Conservation (phyloP, 2,888 invertebrate species). For the Trichogramma evanescens region DNA sequence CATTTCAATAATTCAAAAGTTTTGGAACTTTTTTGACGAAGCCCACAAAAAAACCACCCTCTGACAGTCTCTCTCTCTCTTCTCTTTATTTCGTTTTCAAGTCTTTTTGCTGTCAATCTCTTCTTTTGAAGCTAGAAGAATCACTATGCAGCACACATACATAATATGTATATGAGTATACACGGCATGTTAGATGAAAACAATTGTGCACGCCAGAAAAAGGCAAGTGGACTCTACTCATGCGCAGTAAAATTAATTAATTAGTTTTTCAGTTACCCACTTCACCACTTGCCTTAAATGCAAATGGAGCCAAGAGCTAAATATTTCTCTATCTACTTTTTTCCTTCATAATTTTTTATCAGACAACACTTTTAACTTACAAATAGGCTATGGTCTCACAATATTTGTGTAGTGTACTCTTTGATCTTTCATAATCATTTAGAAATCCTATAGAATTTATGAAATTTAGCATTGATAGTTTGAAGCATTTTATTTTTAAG, state of each 20-base stretch:
- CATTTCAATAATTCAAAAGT: background rate
- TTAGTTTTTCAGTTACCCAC: background rate
- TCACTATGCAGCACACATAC: background rate
- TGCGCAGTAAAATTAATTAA: conserved; percentile 7
- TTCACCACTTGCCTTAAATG: background rate
- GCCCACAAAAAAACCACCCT: too few relatives aligned
- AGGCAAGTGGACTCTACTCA: background rate
- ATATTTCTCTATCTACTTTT: background rate
- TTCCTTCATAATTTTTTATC: background rate
- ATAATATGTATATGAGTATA: background rate
- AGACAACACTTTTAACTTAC: background rate
- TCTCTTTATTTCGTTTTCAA: background rate
- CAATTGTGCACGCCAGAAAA: background rate
- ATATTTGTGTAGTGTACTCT: too few relatives aligned
- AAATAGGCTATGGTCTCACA: too few relatives aligned
- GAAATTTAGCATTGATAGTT: background rate
- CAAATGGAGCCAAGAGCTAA: background rate
- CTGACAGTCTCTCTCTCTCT: background rate
- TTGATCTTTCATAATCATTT: too few relatives aligned
- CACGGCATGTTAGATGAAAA: background rate
- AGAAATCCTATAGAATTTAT: background rate
- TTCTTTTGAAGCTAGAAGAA: background rate
- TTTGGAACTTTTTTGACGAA: too few relatives aligned
- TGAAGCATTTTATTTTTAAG: background rate
- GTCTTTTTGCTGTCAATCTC: too few relatives aligned